Percentiles rank a stretch among this genome's conserved stretches.
Conservation (phyloP, 2,113 vertebrate species). For the Callipepla californica region DNA sequence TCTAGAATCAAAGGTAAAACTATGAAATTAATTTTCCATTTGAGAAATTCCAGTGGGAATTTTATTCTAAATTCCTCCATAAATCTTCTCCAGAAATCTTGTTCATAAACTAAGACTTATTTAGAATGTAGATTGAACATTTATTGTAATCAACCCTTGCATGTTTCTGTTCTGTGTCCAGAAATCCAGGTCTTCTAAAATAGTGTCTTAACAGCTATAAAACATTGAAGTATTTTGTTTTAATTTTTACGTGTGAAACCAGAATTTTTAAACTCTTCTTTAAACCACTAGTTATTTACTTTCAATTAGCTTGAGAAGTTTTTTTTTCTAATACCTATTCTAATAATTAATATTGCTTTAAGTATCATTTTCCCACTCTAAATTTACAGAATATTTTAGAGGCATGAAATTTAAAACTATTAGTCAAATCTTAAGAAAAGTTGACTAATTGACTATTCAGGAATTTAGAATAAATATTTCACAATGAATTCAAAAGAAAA, state of each 20-base stretch:
- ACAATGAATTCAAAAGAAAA: background rate
- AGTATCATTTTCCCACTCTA: background rate
- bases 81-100: background rate
- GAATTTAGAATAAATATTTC: background rate
- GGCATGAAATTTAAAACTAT: background rate
- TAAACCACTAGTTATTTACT: background rate
- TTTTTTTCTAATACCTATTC: background rate
- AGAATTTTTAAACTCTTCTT: background rate
- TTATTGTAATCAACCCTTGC: background rate
- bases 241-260: background rate
- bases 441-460: background rate
- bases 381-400: background rate
- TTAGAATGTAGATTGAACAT: background rate
- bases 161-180: background rate
- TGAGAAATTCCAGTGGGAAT: background rate
- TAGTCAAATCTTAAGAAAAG: background rate
- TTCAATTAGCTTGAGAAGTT: slow-evolving; percentile 6
- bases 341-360: slow-evolving; percentile 19
- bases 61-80: background rate
- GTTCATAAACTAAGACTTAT: background rate
- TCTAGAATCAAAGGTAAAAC: background rate
- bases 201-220: background rate
- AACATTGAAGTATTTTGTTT: background rate
- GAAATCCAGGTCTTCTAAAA: background rate
- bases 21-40: background rate